Base-by-base conservation (phyloP, 2,113 vertebrate genomes). In the Actenoides lindsayi region DNA sequence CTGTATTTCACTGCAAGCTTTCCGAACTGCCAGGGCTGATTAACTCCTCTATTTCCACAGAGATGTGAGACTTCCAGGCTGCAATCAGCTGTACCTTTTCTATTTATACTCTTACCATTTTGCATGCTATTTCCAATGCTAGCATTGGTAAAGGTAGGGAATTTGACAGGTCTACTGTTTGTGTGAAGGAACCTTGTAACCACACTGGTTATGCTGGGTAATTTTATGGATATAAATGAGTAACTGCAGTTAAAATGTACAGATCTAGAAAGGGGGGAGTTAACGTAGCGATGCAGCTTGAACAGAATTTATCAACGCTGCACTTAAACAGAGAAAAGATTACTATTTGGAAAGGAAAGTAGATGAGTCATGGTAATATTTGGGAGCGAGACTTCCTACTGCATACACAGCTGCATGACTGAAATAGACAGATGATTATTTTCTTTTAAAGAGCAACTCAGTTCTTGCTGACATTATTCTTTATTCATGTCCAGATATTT, bases 41-140 rank as follows among this genome's bases (percentile, higher is more conserved):
- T 98, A 98, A 98, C 97, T 97, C 96, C 94, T 97, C 51, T 74
- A 16, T 39, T 92, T 78, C 97, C 96, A 46, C 60, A 65, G 25
- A 70, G 41, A 8, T 87, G 39, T 33, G 37, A 88, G 89, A 87
- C 51, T 91, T 94, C 67, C 73, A 80, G 68, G 53, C 39, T 83
- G 10, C 51, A 68, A 31, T 44, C 27, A 71, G 42, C 56, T 64
- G 54, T 20, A 27, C 21, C 31, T 33, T 53, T 65, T 27, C 50
- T 90, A 13, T 74, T 81, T 77, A 53, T 54, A 64, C 6, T 28
- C 56, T 84, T 42, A 17, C 25, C 57, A 12, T 84, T 89, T 48
- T 64, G 7, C 28, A 10, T 2, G 8, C 37, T 83, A 1, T 90
- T 94, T 67, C 67, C 64, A 44, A 65, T 64, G 8, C 20, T 79